Percentiles rank a stretch among this genome's conserved stretches.
Evolutionary conservation across 2,797 vertebrate species (phyloP).

Genomic region (Crypturellus tataupa): DNA sequence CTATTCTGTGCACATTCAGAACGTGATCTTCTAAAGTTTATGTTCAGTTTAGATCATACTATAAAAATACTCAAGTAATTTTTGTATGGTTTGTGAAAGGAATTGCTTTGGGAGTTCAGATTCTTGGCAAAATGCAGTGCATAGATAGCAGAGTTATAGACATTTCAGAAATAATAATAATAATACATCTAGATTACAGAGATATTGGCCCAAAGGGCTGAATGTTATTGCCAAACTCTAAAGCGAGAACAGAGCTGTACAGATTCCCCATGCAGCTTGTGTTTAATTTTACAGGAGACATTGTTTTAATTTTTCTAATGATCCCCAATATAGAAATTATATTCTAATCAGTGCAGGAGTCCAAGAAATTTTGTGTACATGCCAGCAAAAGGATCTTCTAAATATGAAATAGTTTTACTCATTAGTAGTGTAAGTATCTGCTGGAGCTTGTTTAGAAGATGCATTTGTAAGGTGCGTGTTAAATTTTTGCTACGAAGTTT

Average conservation of each 20-base stretch:
- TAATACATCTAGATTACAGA: conserved; percentile 42
- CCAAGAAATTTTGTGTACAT: conserved; percentile 40
- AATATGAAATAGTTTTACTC: not conserved
- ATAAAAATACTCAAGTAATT: not conserved
- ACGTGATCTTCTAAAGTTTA: not conserved
- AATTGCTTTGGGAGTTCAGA: conserved; percentile 6
- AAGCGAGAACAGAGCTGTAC: not conserved
- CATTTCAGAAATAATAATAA: conserved; percentile 48
- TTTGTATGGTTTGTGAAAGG: conserved; percentile 8
- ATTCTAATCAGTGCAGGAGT: conserved; percentile 19
- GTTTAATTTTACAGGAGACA: conserved; percentile 60
- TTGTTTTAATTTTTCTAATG: conserved; percentile 68
- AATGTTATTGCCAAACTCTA: conserved; percentile 21
- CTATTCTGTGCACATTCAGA: conserved; percentile 2
- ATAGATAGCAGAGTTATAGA: not conserved
- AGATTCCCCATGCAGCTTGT: conserved; percentile 26
- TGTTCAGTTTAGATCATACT: not conserved
- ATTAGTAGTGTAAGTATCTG: not conserved
- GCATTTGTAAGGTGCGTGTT: not conserved
- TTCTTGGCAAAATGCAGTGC: not conserved
- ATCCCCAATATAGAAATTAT: conserved; percentile 49
- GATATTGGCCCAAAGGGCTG: conserved; percentile 27
- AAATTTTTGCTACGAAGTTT: not conserved
- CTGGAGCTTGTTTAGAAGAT: not conserved
- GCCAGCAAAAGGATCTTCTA: conserved; percentile 36